Evolutionary conservation across 2,797 vertebrate genomes (phyloP), one percentile per base, ranked within the genome.

Genomic region (Ibycter americanus): DNA sequence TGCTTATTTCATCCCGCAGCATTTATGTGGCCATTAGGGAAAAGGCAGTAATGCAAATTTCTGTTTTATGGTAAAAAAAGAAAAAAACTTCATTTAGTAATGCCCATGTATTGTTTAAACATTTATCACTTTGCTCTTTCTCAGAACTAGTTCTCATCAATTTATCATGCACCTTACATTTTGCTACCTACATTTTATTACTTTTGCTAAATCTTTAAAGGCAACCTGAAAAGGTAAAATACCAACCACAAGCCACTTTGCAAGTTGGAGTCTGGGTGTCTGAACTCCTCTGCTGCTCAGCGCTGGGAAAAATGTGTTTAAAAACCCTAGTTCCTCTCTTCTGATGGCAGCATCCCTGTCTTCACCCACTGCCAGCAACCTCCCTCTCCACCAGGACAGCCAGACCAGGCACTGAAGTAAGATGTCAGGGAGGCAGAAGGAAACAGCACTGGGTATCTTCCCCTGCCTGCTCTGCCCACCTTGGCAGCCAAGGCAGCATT

Each of bases 121-220:
- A 96, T 97, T 97, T 86, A 97, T 96, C 61, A 81, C 55, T 79
- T 90, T 65, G 73, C 90, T 96, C 89, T 94, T 89, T 94, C 95
- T 83, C 83, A 94, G 74, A 97, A 96, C 65, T 34, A 55, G 55
- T 94, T 89, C 90, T 97, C 91, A 97, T 97, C 79, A 95, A 97
- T 98, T 97, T 97, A 94, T 96, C 83, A 98, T 97, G 83, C 6
- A 29, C 62, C 82, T 96, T 82, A 62, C 72, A 70, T 96, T 90
- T 83, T 91, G 44, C 83, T 93, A 89, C 59, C 52, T 84, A 77
- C 76, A 29, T 96, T 96, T 84, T 92, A 70, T 79, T 87, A 59
- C 85, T 77, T 92, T 86, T 42, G 26, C 52, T 90, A 74, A 96
- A 88, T 76, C 51, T 94, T 96, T 81, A 93, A 81, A 91, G 58